Conservation (phyloP, 2,888 invertebrate species). For the Hirtodrosophila trivittata region DNA sequence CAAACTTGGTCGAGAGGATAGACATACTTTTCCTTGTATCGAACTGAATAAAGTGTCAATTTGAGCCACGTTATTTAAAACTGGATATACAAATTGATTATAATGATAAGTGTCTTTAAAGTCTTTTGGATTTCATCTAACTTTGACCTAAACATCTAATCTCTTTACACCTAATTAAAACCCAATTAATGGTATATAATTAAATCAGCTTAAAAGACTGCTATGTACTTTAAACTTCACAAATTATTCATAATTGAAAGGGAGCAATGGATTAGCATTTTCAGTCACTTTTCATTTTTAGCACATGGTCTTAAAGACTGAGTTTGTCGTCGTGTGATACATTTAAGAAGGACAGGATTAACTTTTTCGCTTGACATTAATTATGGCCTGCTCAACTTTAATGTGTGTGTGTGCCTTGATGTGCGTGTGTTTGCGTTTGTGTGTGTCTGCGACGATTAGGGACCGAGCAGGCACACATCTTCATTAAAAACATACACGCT, state of each 20-base stretch:
- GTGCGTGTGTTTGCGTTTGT: slow-evolving; percentile 7
- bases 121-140: no score
- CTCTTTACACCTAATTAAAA: neutral
- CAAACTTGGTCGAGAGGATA: no score
- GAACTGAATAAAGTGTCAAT: no score
- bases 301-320: slow-evolving; percentile 8
- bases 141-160: no score
- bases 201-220: neutral
- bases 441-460: slow-evolving; percentile 13
- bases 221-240: slow-evolving; percentile 1
- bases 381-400: slow-evolving; percentile 43
- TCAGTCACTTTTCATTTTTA: neutral
- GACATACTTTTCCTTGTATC: no score
- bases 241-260: slow-evolving; percentile 56
- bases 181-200: neutral
- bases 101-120: no score
- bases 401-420: slow-evolving; percentile 1
- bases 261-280: slow-evolving; percentile 45
- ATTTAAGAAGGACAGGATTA: slow-evolving; percentile 58
- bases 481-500: slow-evolving; percentile 72
- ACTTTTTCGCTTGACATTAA: slow-evolving; percentile 74
- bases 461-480: slow-evolving; percentile 49
- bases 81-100: no score
- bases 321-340: slow-evolving; percentile 32
- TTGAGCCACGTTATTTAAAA: no score